Base-by-base conservation (phyloP, 2,797 vertebrate genomes). In the Poecilia wingei region DNA sequence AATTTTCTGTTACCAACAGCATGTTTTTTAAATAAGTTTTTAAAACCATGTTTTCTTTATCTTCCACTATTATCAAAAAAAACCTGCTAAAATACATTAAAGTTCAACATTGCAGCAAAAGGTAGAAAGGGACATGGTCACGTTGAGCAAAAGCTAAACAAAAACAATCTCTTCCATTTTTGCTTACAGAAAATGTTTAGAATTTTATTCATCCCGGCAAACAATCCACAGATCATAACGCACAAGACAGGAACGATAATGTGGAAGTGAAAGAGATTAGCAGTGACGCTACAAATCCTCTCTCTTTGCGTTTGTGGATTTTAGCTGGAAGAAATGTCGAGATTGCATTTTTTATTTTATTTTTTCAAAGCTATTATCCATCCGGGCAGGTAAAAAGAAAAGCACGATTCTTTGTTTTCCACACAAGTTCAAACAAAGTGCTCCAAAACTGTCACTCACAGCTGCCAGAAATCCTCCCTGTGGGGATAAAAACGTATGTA, bases 401-500 rank as follows among this genome's bases (percentile, higher is more conserved):
- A 71, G n/a, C 41, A 31, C 69, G 36, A 36, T 33, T 28, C 73
- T 33, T 69, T 57, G 41, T 46, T 33, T 51, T 31, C 70, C 79
- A 80, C 75, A 66, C 6, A 70, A 84, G 76, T 79, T 75, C 64
- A 71, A 87, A 87, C 86, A 86, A 89, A 89, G 72, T 87, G 91
- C 86, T 92, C 92, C 82, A 85, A 89, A 92, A 92, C 89, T 94
- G 93, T 91, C 93, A 94, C 45, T 92, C 91, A 91, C 31, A 77
- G 1, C 81, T 87, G 86, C 84, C 85, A 88, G 78, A 88, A 69
- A 57, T 16, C 22, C 76, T 72, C 76, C 80, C 49, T 81, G 72
- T 72, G 74, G 84, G 79, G 83, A 75, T 75, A 22, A 51, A 82
- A 43, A 39, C 59, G 59, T 2, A 81, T 55, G 39, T 74, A 74